These are phyloP conservation scores for Aptenodytes patagonicus DNA, from an alignment of 2,113 vertebrate species.

Conservation along the genomic window DNA sequence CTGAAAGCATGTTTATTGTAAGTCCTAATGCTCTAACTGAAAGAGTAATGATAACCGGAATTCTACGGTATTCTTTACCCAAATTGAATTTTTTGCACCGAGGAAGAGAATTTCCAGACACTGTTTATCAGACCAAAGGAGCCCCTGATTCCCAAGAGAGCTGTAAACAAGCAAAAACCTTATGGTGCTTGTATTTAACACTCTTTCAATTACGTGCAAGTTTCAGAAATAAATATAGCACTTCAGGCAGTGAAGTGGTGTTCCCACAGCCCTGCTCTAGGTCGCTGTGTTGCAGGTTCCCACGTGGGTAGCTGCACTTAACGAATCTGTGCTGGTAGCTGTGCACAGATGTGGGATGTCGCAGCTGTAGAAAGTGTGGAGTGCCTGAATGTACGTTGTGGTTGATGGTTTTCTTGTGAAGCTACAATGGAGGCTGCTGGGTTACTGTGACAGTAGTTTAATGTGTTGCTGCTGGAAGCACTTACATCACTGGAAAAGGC, in stretches of 20 bases:
- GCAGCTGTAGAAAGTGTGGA: neutral
- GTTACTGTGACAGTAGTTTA: neutral
- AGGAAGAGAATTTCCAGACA: neutral
- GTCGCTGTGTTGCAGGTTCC: neutral
- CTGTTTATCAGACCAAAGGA: neutral
- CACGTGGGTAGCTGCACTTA: neutral
- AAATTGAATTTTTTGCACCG: neutral
- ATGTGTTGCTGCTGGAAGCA: neutral
- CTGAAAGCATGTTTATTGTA: neutral
- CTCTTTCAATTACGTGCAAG: neutral
- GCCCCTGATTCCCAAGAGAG: neutral
- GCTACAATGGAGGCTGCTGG: neutral
- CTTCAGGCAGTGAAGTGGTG: neutral
- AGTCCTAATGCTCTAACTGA: neutral
- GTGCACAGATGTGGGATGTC: neutral
- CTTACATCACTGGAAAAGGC: neutral
- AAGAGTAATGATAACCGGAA: neutral
- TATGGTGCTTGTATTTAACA: fast-evolving
- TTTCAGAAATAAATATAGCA: neutral
- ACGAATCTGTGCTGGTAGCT: neutral
- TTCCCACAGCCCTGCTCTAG: neutral
- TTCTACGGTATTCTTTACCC: neutral
- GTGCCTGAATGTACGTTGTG: neutral
- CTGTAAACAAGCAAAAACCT: neutral
- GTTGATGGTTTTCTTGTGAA: neutral